phyloP scores from a whole-genome alignment of 92 coral and sea anemone species.

The Scolanthus callimorphus region DNA sequence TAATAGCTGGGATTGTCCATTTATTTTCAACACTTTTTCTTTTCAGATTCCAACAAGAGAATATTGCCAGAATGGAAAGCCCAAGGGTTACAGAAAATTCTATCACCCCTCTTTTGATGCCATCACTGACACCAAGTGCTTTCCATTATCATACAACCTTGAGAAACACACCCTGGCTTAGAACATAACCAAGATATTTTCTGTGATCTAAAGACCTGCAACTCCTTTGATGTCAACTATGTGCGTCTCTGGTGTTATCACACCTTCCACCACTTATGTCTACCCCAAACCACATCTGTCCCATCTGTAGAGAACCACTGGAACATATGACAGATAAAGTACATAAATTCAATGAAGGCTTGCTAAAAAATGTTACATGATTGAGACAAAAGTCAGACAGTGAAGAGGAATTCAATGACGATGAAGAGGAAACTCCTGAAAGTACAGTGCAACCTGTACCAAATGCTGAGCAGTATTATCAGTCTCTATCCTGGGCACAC shows the following conservation, averaged over 20 bases:
- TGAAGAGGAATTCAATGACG: background rate
- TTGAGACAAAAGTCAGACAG: background rate
- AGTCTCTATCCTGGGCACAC: background rate
- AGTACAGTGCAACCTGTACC: background rate
- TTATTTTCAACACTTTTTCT: background rate
- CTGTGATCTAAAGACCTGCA: constrained; percentile 22
- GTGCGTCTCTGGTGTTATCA: constrained; percentile 29
- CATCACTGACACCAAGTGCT: constrained; percentile 21
- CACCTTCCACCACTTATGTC: constrained; percentile 13
- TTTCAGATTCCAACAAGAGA: constrained; percentile 22
- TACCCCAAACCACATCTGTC: constrained; percentile 12
- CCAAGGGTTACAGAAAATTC: constrained; percentile 23
- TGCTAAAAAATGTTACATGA: background rate
- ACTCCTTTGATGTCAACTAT: background rate
- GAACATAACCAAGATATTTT: constrained; percentile 20
- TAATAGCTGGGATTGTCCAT: too few species aligned
- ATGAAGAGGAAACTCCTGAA: background rate
- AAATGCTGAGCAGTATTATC: background rate
- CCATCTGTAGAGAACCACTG: constrained; percentile 17
- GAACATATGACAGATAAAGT: constrained; percentile 6
- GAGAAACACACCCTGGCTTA: background rate
- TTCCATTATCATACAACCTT: constrained; percentile 14
- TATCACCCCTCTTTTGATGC: constrained; percentile 16
- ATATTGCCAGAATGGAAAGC: constrained; percentile 25
- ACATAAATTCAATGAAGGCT: constrained; percentile 31